Evolutionary conservation across 2,888 invertebrate genomes (phyloP).

Genomic region (Drosophila yooni): DNA sequence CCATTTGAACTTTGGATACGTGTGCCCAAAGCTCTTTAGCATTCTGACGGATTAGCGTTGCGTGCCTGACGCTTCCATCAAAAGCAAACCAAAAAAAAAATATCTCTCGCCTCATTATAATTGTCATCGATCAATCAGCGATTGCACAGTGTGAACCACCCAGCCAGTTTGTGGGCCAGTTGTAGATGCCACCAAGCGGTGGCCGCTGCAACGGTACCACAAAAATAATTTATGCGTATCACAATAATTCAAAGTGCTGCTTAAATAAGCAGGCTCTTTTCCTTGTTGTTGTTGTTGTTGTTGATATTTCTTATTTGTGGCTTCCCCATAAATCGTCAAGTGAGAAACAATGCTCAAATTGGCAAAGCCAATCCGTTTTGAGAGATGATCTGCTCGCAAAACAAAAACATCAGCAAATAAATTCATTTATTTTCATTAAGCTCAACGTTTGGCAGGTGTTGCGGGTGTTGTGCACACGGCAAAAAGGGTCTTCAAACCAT

Average conservation of each 20-base stretch:
- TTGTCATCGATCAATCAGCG: slow-evolving; percentile 64
- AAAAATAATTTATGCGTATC: slow-evolving; percentile 64
- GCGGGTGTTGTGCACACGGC: slow-evolving; percentile 24
- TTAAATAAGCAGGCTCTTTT: slow-evolving; percentile 40
- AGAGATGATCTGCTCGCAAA: slow-evolving; percentile 59
- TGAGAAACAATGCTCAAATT: slow-evolving; percentile 71
- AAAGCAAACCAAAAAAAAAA: slow-evolving; percentile 19
- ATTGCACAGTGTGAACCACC: slow-evolving; percentile 20
- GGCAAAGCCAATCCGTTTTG: slow-evolving; percentile 65
- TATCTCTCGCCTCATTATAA: slow-evolving; percentile 57
- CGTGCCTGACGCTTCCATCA: slow-evolving; percentile 39
- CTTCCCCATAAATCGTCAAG: slow-evolving; percentile 61
- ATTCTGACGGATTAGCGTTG: slow-evolving; percentile 49
- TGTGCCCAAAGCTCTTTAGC: slow-evolving; percentile 31
- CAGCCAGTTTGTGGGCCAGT: neutral
- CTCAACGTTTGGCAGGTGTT: slow-evolving; percentile 18
- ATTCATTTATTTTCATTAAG: slow-evolving; percentile 73
- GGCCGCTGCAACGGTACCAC: slow-evolving; percentile 53
- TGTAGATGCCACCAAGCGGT: slow-evolving; percentile 33
- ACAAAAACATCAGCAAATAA: slow-evolving; percentile 41
- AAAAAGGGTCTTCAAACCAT: slow-evolving; percentile 42
- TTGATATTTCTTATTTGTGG: slow-evolving; percentile 33
- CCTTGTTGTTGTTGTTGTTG: slow-evolving; percentile 1
- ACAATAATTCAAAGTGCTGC: slow-evolving; percentile 65
- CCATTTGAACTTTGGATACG: slow-evolving; percentile 65